Evolutionary conservation across 2,113 vertebrate genomes (phyloP).

Genomic region (Isurus oxyrinchus): DNA sequence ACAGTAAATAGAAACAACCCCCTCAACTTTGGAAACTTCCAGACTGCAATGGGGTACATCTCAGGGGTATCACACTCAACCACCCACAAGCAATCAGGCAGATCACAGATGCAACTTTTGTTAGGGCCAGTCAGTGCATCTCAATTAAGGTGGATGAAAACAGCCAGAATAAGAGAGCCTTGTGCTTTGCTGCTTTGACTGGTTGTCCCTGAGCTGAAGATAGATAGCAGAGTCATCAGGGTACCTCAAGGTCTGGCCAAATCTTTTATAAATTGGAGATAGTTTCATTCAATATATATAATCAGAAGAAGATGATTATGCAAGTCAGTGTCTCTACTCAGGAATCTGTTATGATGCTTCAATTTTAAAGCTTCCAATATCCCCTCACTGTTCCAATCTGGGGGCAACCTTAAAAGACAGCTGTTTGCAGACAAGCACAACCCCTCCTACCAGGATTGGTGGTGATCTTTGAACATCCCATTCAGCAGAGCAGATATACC

Average conservation of each 20-base stretch:
- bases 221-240: background rate
- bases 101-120: background rate
- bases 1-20: background rate
- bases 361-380: background rate
- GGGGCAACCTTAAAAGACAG: no score
- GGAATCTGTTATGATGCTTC: background rate
- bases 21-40: background rate
- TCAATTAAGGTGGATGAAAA: background rate
- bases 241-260: background rate
- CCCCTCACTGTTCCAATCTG: no score
- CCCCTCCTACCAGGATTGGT: no score
- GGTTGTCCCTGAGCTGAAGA: background rate
- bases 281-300: background rate
- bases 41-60: background rate
- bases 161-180: background rate
- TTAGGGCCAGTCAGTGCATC: background rate
- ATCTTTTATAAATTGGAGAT: background rate
- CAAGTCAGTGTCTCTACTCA: background rate
- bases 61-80: background rate
- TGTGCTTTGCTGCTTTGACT: background rate
- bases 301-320: background rate
- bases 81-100: background rate
- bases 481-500: background rate
- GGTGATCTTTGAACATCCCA: no score
- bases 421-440: no score